These are phyloP conservation scores for Melitaea cinxia DNA, from an alignment of 1,140 invertebrate species.

Conservation along the genomic window DNA sequence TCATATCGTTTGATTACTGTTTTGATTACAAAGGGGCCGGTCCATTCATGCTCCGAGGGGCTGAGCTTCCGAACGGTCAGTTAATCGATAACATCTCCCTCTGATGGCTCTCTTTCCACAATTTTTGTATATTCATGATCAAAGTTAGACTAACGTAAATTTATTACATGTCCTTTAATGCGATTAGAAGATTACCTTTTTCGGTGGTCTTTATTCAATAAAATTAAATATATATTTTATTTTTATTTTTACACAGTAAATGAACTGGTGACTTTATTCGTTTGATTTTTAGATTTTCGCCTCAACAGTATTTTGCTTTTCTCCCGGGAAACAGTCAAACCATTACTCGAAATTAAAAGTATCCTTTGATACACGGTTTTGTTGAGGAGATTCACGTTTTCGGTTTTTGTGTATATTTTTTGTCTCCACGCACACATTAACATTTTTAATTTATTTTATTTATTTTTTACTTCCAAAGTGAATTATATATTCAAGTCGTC, in stretches of 20 bases:
- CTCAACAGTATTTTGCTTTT: too few relatives aligned
- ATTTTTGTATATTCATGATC: constrained; percentile 42
- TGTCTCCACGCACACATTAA: too few relatives aligned
- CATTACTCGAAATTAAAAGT: too few relatives aligned
- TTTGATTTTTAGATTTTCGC: neutral
- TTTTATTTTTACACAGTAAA: neutral
- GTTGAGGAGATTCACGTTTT: too few relatives aligned
- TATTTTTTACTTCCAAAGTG: too few relatives aligned
- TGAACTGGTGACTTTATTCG: neutral
- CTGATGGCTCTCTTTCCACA: constrained; percentile 41
- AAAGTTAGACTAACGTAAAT: constrained; percentile 20
- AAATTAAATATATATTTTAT: neutral
- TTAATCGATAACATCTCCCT: constrained; percentile 64
- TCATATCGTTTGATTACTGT: constrained; percentile 71
- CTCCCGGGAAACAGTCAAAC: too few relatives aligned
- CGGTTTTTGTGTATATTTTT: too few relatives aligned
- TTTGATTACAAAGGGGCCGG: constrained; percentile 66
- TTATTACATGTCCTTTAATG: constrained; percentile 1
- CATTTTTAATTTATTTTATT: too few relatives aligned
- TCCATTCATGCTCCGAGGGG: constrained; percentile 48
- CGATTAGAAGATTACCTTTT: neutral
- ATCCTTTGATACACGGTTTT: too few relatives aligned
- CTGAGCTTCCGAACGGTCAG: constrained; percentile 52
- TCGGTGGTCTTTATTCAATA: neutral
- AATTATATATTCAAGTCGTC: too few relatives aligned